Evolutionary conservation across 35 echinoderm and acorn worm genomes (phyloP).

Genomic region (Ophioderma brevispina): DNA sequence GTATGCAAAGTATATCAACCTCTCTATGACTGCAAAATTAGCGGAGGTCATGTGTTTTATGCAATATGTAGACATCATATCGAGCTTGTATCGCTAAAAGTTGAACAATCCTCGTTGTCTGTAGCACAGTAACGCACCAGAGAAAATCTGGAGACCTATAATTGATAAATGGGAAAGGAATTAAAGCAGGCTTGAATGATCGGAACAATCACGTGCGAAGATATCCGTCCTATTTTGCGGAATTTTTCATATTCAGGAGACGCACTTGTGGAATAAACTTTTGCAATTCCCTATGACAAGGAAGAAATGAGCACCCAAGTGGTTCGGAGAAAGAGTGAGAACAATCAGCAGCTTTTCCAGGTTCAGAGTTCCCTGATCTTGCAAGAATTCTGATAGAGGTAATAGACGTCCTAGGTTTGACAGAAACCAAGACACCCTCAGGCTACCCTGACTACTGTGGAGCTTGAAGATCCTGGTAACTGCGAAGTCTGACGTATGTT

Average conservation of each 20-base stretch:
- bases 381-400: background rate
- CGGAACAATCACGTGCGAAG: background rate
- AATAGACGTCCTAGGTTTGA: background rate
- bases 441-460: no score
- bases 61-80: background rate
- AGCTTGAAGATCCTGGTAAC: no score
- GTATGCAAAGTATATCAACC: background rate
- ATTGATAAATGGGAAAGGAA: background rate
- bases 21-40: background rate
- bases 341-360: background rate
- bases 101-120: background rate
- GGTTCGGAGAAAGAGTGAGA: background rate
- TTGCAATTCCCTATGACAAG: background rate
- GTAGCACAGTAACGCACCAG: background rate
- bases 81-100: background rate
- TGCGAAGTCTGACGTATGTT: no score
- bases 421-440: background rate
- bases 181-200: background rate
- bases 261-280: background rate
- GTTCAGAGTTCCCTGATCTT: background rate
- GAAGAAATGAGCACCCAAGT: background rate
- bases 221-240: background rate
- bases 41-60: background rate
- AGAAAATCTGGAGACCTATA: background rate
- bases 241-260: background rate